Evolutionary conservation across 1,140 invertebrate species (phyloP), one percentile per base, ranked within the genome.

Genomic region (Pseudoatta argentina): DNA sequence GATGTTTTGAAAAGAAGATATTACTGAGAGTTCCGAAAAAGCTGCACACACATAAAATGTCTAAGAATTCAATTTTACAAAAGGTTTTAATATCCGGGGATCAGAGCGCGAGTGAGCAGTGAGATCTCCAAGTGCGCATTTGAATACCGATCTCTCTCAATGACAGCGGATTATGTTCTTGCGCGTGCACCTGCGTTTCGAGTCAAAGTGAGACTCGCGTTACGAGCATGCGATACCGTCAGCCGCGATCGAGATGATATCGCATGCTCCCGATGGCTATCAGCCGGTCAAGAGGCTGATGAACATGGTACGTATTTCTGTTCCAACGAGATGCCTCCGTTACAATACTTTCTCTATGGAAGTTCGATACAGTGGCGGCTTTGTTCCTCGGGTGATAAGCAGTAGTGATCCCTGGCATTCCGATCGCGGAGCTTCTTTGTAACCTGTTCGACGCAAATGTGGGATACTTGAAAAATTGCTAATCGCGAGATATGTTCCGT

Each of bases 311-410:
- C 55, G 30, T 78, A 24, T 24, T 77, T 59, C 24, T 77, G 24
- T 51, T 18, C 72, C 87, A 87, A 72, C 85, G 82, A 67, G 77
- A 89, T 75, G 63, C 75, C 61, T 44, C 87, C 82, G 87, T 86
- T 88, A 89, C 77, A 89, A 89, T 73, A 83, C 53, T 66, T 73
- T 73, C 88, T 89, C 88, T 89, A 87, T 87, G 48, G 76, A 48
- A 83, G 64, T 72, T 69, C 27, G 51, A 34, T 48, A 89, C 78
- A 89, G 88, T 89, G 61, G 57, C n/a, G 24, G 48, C 85, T 89
- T 89, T 89, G 88, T 89, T 66, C 59, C 44, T 39, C 18, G 71
- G 39, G 63, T 86, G 87, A 89, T 89, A 89, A 88, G 86, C 87
- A 86, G 57, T 67, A 86, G 57, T 66, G 73, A 88, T 79, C 64